phyloP scores from a whole-genome alignment of 2,797 vertebrate genomes.

The Aldrovandia affinis region DNA sequence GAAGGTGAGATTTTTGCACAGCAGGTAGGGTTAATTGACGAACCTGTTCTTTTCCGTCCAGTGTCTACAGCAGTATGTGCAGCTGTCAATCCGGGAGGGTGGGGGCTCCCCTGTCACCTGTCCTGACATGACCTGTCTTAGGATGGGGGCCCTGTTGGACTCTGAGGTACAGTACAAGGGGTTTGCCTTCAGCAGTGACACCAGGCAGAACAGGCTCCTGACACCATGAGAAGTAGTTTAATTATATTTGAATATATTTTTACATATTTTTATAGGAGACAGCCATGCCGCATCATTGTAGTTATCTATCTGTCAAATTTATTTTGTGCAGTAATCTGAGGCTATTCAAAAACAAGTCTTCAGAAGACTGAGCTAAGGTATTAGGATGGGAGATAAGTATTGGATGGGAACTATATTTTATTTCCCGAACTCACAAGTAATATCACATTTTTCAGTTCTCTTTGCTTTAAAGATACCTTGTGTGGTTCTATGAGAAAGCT shows the following conservation, averaged over 20 bases:
- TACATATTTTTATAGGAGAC: background rate
- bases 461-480: background rate
- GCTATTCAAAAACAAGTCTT: background rate
- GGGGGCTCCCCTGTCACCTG: constrained; percentile 92
- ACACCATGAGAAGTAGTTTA: background rate
- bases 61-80: constrained; percentile 92
- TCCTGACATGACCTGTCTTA: constrained; percentile 87
- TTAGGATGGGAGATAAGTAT: background rate
- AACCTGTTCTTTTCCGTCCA: constrained; percentile 60
- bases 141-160: constrained; percentile 82
- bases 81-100: constrained; percentile 86
- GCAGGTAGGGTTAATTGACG: constrained; percentile 17
- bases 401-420: background rate
- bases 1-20: background rate
- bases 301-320: background rate
- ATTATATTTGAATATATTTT: background rate
- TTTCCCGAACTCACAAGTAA: background rate
- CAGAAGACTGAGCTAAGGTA: background rate
- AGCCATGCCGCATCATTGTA: background rate
- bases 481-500: background rate
- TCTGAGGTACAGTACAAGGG: constrained; percentile 87
- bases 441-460: background rate
- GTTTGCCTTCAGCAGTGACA: background rate
- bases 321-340: background rate
- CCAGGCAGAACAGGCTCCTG: background rate